Evolutionary conservation across 2,888 invertebrate species (phyloP).

Genomic region (Synergus gifuensis): DNA sequence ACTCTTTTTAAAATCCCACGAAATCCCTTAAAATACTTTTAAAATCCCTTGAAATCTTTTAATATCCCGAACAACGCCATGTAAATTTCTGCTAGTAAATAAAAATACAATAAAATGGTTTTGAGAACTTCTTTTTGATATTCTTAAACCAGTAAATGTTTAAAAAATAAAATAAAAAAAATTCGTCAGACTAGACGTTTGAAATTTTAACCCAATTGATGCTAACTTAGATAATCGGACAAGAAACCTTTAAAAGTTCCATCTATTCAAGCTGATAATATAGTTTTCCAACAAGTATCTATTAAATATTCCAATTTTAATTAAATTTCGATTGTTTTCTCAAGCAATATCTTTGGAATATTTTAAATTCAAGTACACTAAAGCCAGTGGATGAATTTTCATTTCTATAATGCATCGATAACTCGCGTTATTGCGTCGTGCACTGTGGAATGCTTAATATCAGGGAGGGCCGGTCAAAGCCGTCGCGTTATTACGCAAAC

Average conservation of each 20-base stretch:
- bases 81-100: too few relatives aligned
- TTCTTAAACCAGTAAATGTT: too few relatives aligned
- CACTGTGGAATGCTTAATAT: constrained; percentile 75
- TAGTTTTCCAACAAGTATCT: not conserved
- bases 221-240: too few relatives aligned
- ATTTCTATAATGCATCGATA: constrained; percentile 71
- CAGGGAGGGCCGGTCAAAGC: constrained; percentile 66
- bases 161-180: too few relatives aligned
- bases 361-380: constrained; percentile 4
- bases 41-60: too few relatives aligned
- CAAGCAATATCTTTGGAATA: constrained; percentile 54
- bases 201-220: too few relatives aligned
- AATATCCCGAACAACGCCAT: too few relatives aligned
- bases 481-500: constrained; percentile 64
- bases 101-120: too few relatives aligned
- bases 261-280: not conserved
- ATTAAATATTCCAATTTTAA: not conserved
- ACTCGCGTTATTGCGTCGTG: constrained; percentile 72
- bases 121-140: too few relatives aligned
- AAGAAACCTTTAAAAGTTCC: not conserved
- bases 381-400: constrained; percentile 61
- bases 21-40: too few relatives aligned
- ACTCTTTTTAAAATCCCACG: too few relatives aligned
- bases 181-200: too few relatives aligned
- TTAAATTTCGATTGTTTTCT: not conserved